Evolutionary conservation across 2,113 vertebrate genomes (phyloP), one percentile per base, ranked within the genome.

Genomic region (Mungos mungo): DNA sequence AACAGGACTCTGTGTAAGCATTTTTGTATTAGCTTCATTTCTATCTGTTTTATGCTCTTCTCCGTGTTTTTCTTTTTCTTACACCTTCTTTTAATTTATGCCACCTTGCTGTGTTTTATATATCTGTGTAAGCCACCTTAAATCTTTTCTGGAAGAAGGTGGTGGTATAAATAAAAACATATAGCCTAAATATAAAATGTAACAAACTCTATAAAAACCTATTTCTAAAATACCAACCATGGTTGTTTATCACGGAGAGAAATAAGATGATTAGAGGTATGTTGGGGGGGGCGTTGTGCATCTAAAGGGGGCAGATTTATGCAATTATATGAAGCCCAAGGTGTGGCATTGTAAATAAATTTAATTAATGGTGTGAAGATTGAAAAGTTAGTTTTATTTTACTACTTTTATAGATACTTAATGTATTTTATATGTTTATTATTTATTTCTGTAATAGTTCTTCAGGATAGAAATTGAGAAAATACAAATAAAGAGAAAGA

Each of bases 151-250:
- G 68, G 69, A 95, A 87, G 79, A 87, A 79, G 90, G 29, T 47
- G 50, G 57, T 76, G 50, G 12, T 50, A 90, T 96, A 97, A 97
- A 96, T 96, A 96, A 97, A 95, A 96, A 89, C 31, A 63, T 79
- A 63, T 50, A 79, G 79, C 77, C 95, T 92, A 95, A 96, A 92
- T 95, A 92, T 71, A 82, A 92, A 93, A 86, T 92, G 74, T 63
- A 95, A 88, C 76, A 97, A 87, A 80, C 81, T 83, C 88, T 80
- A 93, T 96, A 97, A 97, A 96, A 97, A 84, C 69, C 80, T 85
- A 38, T 88, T 88, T 71, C 92, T 96, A 92, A 97, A 90, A 94
- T 93, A 88, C 50, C 76, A 95, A 52, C 41, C 52, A 83, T 68
- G 35, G 57, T 76, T 94, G 52, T 90, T 92, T 92, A 79, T 96